These are phyloP conservation scores for Aethina tumida DNA, from an alignment of 1,140 invertebrate genomes.

Conservation along the genomic window DNA sequence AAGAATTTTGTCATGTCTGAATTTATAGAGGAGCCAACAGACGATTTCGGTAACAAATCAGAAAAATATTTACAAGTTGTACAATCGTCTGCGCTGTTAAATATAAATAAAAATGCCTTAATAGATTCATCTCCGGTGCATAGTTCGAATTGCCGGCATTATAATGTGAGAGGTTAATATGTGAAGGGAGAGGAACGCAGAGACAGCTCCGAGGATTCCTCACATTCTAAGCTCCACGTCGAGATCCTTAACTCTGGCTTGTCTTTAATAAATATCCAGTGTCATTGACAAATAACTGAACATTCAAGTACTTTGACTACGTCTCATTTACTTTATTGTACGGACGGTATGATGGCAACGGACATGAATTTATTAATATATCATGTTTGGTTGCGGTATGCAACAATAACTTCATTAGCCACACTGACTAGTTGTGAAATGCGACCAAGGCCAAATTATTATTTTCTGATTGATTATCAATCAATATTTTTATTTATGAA, in stretches of 20 bases:
- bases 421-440: too few relatives aligned
- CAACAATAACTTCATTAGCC: too few relatives aligned
- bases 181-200: constrained; percentile 13
- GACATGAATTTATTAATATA: constrained; percentile 25
- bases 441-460: too few relatives aligned
- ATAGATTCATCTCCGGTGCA: constrained; percentile 20
- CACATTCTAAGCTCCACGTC: constrained; percentile 24
- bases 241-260: constrained; percentile 28
- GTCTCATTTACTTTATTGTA: constrained; percentile 29
- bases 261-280: constrained; percentile 31
- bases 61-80: too few relatives aligned
- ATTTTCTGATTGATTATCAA: too few relatives aligned
- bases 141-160: constrained; percentile 19
- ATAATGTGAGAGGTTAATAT: constrained; percentile 22
- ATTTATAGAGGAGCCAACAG: too few relatives aligned
- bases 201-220: constrained; percentile 24
- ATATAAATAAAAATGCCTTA: too few relatives aligned
- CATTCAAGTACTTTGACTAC: constrained; percentile 22
- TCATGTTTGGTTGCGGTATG: too few relatives aligned
- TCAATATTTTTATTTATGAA: too few relatives aligned
- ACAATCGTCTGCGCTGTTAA: too few relatives aligned
- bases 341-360: constrained; percentile 15
- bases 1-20: too few relatives aligned
- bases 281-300: constrained; percentile 33
- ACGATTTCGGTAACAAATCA: too few relatives aligned